A percentile compares a stretch with the other conserved stretches of the same genome.
phyloP scores from a whole-genome alignment of 2,113 vertebrate genomes.

The Mystacornis crossleyi region DNA sequence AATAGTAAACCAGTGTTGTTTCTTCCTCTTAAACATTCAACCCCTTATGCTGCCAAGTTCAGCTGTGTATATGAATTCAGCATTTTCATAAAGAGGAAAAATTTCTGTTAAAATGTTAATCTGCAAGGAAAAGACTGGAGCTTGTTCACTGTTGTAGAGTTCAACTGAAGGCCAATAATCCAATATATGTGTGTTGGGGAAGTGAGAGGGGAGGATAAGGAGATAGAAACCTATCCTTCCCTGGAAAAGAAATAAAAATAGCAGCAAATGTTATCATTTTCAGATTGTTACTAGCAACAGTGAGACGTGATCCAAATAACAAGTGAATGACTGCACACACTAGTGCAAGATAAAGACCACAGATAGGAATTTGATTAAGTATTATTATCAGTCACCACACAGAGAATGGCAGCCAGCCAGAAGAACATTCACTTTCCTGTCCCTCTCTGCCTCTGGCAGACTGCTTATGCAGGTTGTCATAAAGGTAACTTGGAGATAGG shows the following conservation, averaged over 20 bases:
- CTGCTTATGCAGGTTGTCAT: constrained; percentile 11
- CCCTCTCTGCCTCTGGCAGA: background rate
- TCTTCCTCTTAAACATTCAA: background rate
- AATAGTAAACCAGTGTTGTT: background rate
- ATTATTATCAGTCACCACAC: background rate
- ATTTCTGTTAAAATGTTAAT: background rate
- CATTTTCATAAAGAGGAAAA: constrained; percentile 27
- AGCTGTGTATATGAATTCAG: constrained; percentile 2
- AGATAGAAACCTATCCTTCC: constrained; percentile 5
- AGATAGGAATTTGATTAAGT: constrained; percentile 42
- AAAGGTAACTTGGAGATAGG: background rate
- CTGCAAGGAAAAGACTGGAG: background rate
- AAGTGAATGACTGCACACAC: constrained; percentile 10
- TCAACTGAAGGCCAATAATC: constrained; percentile 68
- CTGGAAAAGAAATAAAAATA: constrained; percentile 70
- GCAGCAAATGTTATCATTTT: constrained; percentile 61
- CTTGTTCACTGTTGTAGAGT: constrained; percentile 28
- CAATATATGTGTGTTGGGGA: constrained; percentile 13
- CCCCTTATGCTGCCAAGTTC: background rate
- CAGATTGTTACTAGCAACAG: constrained; percentile 42
- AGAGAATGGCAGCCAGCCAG: constrained; percentile 13
- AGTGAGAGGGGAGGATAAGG: background rate
- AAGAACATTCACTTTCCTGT: background rate
- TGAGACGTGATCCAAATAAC: constrained; percentile 58
- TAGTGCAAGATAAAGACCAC: constrained; percentile 14